Conservation (phyloP, 1,140 invertebrate species). For the Trachelipus rathkii region DNA sequence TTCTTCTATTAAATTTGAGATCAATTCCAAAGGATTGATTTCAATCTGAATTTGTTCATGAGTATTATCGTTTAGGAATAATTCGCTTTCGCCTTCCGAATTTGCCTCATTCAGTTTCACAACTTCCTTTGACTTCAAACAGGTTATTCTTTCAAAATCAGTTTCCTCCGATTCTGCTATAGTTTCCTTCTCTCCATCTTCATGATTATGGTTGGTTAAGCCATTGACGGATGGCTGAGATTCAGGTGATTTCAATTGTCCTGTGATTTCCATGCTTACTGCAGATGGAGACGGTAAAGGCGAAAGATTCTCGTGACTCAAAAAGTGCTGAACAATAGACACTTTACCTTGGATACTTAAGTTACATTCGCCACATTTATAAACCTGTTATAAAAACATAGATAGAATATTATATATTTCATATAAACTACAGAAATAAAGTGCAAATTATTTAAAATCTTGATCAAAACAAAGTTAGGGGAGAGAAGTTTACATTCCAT, state of each 20-base stretch:
- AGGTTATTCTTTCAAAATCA: not conserved
- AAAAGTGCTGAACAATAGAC: slow-evolving; percentile 41
- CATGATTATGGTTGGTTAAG: not conserved
- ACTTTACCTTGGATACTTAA: slow-evolving; percentile 42
- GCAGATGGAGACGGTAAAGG: slow-evolving; percentile 2
- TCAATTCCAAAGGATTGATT: slow-evolving; percentile 38
- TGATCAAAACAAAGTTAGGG: too few relatives aligned
- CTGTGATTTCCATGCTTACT: not conserved
- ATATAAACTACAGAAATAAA: too few relatives aligned
- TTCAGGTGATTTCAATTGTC: not conserved
- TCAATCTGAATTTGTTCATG: slow-evolving; percentile 30
- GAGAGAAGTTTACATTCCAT: too few relatives aligned
- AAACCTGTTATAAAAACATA: slow-evolving; percentile 1
- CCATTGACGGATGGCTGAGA: not conserved
- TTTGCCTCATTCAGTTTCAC: slow-evolving; percentile 1
- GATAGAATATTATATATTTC: too few relatives aligned
- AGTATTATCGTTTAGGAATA: not conserved
- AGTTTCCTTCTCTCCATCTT: not conserved
- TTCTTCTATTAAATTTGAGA: slow-evolving; percentile 41
- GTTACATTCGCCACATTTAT: slow-evolving; percentile 43
- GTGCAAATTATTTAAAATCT: too few relatives aligned
- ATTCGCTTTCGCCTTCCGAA: not conserved
- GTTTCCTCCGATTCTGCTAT: not conserved
- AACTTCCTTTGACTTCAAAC: slow-evolving; percentile 23
- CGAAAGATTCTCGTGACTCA: slow-evolving; percentile 32